Evolutionary conservation across 2,888 invertebrate species (phyloP).

Genomic region (Drosophila affinis): DNA sequence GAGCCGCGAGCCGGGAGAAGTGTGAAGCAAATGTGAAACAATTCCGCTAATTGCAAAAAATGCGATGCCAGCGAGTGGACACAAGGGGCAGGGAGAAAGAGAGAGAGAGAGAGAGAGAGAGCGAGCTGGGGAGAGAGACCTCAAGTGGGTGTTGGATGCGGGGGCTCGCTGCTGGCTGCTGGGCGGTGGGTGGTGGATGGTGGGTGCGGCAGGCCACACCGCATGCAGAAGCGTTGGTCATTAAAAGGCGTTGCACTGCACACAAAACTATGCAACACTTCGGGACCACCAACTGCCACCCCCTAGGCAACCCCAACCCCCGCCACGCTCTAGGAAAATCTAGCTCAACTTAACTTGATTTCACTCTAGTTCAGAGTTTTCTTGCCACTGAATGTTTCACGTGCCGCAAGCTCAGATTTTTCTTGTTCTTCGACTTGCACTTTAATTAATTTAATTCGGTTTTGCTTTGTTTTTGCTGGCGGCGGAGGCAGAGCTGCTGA

Average conservation of each 20-base stretch:
- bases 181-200: neutral
- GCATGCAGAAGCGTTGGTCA: conserved; percentile 27
- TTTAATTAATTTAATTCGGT: conserved; percentile 75
- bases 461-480: conserved; percentile 24
- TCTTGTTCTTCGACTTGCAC: conserved; percentile 54
- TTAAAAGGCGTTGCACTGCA: conserved; percentile 41
- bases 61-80: conserved; percentile 37
- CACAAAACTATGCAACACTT: conserved; percentile 36
- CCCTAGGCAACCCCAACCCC: no score
- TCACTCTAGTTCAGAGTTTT: conserved; percentile 59
- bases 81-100: neutral
- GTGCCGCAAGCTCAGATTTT: conserved; percentile 62
- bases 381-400: conserved; percentile 48
- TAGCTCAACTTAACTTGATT: conserved; percentile 65
- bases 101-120: neutral
- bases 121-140: neutral
- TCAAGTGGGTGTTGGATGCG: neutral
- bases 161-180: neutral
- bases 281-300: conserved; percentile 12
- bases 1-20: conserved; percentile 6
- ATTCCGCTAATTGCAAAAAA: conserved; percentile 76
- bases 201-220: conserved; percentile 2
- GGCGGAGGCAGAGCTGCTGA: no score
- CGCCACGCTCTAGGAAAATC: neutral
- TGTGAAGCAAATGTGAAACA: conserved; percentile 71